Conservation (phyloP, 2,888 invertebrate genomes). For the Cephus rjabovi region DNA sequence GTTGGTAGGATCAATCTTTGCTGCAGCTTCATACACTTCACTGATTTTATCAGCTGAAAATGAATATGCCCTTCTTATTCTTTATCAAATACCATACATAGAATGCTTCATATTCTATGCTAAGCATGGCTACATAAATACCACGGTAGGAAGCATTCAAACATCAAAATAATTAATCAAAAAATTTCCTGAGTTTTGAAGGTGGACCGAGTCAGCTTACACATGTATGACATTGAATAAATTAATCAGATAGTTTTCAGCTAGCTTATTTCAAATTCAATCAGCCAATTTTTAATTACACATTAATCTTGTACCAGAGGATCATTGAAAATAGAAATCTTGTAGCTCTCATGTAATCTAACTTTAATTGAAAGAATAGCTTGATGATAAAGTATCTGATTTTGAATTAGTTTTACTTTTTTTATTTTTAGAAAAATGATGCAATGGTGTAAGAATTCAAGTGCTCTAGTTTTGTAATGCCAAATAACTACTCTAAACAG, state of each 20-base stretch:
- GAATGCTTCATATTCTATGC: not conserved
- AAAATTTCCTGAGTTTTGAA: too few relatives aligned
- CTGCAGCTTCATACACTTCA: slow-evolving; percentile 88
- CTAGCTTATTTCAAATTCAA: too few relatives aligned
- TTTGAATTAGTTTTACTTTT: too few relatives aligned
- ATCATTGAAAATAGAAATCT: not conserved
- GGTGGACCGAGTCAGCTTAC: too few relatives aligned
- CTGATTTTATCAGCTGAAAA: slow-evolving; percentile 88
- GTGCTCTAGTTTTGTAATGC: not conserved
- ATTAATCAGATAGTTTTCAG: too few relatives aligned
- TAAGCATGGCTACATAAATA: not conserved
- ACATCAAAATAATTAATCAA: too few relatives aligned
- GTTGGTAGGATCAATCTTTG: slow-evolving; percentile 85
- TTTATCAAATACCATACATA: not conserved
- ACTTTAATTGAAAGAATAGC: not conserved
- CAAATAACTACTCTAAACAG: too few relatives aligned
- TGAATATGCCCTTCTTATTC: not conserved
- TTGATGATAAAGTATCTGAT: too few relatives aligned
- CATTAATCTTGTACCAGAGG: too few relatives aligned
- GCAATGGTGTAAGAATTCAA: not conserved
- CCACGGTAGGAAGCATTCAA: too few relatives aligned
- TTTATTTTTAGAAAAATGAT: not conserved
- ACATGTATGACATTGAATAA: too few relatives aligned
- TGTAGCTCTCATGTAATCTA: not conserved
- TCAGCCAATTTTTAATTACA: too few relatives aligned